Base-by-base conservation (phyloP, 1,140 invertebrate genomes). In the Charaxes varanes region DNA sequence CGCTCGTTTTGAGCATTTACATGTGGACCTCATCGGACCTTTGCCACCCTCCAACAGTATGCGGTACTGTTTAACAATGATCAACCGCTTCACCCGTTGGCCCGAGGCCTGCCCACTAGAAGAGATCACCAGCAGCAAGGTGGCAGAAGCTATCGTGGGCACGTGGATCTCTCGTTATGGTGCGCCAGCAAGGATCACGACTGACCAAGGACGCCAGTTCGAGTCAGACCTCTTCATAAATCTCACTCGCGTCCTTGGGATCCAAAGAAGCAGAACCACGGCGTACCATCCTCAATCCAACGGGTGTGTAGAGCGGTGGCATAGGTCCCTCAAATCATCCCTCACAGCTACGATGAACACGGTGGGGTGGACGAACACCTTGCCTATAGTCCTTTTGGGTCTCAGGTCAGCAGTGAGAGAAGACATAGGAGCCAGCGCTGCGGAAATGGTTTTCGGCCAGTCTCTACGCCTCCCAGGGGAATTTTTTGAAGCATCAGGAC, bases 301-400 rank as follows among this genome's bases (percentile, higher is more conserved):
- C 40, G 74, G 72, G 5, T 51, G 51, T 17, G 41, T 77, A 0
- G 77, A 84, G 35, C 21, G 66, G 19, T 67, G 53, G 26, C 83
- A 87, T 53, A 41, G 76, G 2, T 34, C 58, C 22, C 41, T 87
- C 6, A 85, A 87, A 44, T 24, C 60, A 10, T 48, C 82, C 1
- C 27, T 84, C 6, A 63, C 13, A 11, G 48, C 47, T 6, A 37
- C 41, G 6, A n/a, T 44, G 18, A 31, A 21, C 5, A 23, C 22
- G 3, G 23, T 21, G 0, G 18, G 28, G 1, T 84, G 79, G 74
- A 27, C 47, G 0, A 31, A 62, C 6, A 41, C 38, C 10, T 49
- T 83, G 24, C 71, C 74, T 3, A 51, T 57, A 10, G 62, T 79
- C 4, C 23, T 83, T 2, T 36, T 80, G 4, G 71, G 68, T 4